A percentile compares a stretch with the other conserved stretches of the same genome.
These are phyloP conservation scores for Cydia pomonella DNA, from an alignment of 1,140 invertebrate species.

Conservation along the genomic window DNA sequence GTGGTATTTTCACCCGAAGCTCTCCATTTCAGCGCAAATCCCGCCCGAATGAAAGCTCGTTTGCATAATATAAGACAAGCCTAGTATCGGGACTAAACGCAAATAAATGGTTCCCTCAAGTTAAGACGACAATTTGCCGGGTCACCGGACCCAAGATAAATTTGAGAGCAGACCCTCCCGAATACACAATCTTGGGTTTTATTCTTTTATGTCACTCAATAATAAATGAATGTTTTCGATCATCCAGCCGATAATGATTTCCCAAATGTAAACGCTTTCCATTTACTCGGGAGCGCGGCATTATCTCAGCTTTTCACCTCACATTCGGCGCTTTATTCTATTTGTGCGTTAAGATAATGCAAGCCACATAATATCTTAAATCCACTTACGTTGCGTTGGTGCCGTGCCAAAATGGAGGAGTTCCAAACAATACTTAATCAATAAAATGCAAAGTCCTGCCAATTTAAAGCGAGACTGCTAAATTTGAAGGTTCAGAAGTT, in stretches of 20 bases:
- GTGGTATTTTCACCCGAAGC: constrained; percentile 43
- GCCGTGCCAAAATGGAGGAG: constrained; percentile 36
- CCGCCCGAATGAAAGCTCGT: constrained; percentile 53
- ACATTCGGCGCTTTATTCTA: constrained; percentile 10
- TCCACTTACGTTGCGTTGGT: constrained; percentile 36
- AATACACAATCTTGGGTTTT: constrained; percentile 54
- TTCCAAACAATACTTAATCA: constrained; percentile 40
- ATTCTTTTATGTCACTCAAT: constrained; percentile 43
- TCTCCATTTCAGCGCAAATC: constrained; percentile 43
- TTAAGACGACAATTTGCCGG: constrained; percentile 67
- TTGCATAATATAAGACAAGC: constrained; percentile 66
- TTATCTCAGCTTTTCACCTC: constrained; percentile 20
- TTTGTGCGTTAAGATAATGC: constrained; percentile 15
- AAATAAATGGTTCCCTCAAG: constrained; percentile 67
- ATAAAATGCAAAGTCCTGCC: constrained; percentile 42
- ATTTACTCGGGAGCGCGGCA: not conserved
- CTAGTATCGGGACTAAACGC: constrained; percentile 60
- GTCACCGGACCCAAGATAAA: constrained; percentile 61
- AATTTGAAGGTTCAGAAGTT: constrained; percentile 36
- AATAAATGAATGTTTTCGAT: constrained; percentile 33
- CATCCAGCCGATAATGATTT: constrained; percentile 7
- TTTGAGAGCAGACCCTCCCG: constrained; percentile 51
- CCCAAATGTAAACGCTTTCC: constrained; percentile 15
- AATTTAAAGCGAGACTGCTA: constrained; percentile 35
- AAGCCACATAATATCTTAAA: constrained; percentile 39